Percentiles rank a stretch among this genome's conserved stretches.
phyloP scores from a whole-genome alignment of 2,888 invertebrate species.

The Acronicta leporina region DNA sequence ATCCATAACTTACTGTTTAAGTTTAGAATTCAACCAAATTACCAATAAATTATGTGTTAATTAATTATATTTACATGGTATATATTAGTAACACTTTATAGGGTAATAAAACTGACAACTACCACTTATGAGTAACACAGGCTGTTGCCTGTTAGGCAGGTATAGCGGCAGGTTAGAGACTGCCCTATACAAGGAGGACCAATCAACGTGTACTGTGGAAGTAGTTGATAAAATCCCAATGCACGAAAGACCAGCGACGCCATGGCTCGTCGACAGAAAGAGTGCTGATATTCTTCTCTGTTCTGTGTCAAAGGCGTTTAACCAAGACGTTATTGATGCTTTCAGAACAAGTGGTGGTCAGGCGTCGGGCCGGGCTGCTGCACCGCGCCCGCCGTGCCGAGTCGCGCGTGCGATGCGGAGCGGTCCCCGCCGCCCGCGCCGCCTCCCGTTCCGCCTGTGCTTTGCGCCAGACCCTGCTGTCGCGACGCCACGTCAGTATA shows the following conservation, averaged over 20 bases:
- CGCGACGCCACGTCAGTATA: slow-evolving; percentile 80
- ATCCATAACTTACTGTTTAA: slow-evolving; percentile 4
- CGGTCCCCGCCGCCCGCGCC: slow-evolving; percentile 85
- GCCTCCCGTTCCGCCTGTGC: slow-evolving; percentile 80
- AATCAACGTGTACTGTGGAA: no score
- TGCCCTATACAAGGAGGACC: no score
- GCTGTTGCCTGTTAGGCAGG: no score
- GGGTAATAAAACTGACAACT: no score
- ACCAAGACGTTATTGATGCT: slow-evolving; percentile 28
- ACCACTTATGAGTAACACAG: no score
- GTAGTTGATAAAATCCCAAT: no score
- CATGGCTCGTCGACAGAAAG: no score
- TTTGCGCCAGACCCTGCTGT: slow-evolving; percentile 82
- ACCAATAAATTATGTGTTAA: no score
- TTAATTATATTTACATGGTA: no score
- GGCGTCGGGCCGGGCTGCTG: slow-evolving; percentile 83
- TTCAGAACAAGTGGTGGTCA: slow-evolving; percentile 84
- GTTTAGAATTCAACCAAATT: slow-evolving; percentile 2
- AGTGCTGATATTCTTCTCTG: background rate
- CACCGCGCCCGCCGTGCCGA: slow-evolving; percentile 84
- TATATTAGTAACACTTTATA: no score
- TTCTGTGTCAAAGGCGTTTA: background rate
- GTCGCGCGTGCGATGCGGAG: slow-evolving; percentile 88
- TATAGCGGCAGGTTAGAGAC: no score
- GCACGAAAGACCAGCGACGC: no score